phyloP scores from a whole-genome alignment of 2,797 vertebrate species.

The Crenichthys baileyi region DNA sequence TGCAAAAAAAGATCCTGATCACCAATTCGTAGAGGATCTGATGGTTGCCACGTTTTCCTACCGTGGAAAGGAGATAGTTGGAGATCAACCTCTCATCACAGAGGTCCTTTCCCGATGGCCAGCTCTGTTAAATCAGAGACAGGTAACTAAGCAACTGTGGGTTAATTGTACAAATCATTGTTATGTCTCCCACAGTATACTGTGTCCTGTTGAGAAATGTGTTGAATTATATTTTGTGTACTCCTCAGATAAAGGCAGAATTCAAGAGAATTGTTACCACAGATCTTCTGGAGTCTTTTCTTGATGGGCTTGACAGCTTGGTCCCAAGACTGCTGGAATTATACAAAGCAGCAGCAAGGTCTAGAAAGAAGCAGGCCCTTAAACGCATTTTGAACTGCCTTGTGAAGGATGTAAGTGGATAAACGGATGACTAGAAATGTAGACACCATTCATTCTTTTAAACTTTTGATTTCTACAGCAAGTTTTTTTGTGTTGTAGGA shows the following conservation, averaged over 20 bases:
- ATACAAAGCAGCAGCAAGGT: neutral
- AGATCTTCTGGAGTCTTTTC: conserved; percentile 15
- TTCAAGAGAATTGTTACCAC: neutral
- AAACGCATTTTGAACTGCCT: no score
- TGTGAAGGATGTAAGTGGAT: no score
- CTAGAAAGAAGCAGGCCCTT: conserved; percentile 1
- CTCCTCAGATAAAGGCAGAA: conserved; percentile 10
- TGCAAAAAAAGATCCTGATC: conserved; percentile 1
- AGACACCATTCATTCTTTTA: no score
- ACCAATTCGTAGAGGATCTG: neutral
- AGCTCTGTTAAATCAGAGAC: conserved; percentile 1
- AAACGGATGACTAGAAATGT: no score
- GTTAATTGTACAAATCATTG: neutral
- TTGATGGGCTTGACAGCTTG: conserved; percentile 2
- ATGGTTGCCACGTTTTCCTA: neutral
- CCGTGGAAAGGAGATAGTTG: conserved; percentile 1
- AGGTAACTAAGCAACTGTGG: neutral
- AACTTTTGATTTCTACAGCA: no score
- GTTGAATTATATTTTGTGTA: neutral
- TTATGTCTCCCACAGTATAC: neutral
- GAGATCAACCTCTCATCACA: conserved; percentile 9
- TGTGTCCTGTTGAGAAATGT: neutral
- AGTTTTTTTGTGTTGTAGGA: neutral
- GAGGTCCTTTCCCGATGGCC: conserved; percentile 1
- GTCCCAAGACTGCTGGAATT: conserved; percentile 13